Percentiles rank a stretch among this genome's conserved stretches.
phyloP scores from a whole-genome alignment of 2,888 invertebrate species.

The Xanthia icteritia region DNA sequence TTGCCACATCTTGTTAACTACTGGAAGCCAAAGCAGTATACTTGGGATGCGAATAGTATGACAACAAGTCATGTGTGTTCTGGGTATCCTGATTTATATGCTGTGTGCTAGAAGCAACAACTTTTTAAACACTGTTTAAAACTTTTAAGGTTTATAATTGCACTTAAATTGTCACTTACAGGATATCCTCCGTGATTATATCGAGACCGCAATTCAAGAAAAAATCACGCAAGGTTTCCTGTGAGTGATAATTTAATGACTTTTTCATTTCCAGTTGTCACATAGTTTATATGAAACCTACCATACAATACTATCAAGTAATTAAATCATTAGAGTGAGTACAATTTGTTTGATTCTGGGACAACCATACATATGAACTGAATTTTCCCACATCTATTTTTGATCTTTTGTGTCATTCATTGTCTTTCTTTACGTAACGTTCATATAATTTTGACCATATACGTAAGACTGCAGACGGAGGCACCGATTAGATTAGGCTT shows the following conservation, averaged over 20 bases:
- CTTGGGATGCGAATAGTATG: not conserved
- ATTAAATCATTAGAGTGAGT: not conserved
- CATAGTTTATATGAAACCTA: not conserved
- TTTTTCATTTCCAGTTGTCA: not conserved
- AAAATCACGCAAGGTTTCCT: not conserved
- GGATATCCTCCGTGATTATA: not conserved
- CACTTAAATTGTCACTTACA: not conserved
- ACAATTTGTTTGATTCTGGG: conserved; percentile 5
- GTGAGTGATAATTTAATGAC: not conserved
- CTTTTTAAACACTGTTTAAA: not conserved
- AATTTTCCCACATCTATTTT: conserved; percentile 23
- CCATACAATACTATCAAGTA: not conserved
- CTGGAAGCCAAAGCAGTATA: not conserved
- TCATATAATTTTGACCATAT: conserved; percentile 41
- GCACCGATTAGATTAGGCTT: conserved; percentile 3
- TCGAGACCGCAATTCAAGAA: not conserved
- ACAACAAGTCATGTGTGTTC: no score
- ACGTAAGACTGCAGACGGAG: conserved; percentile 5
- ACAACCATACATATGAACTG: not conserved
- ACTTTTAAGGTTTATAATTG: not conserved
- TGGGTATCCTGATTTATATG: not conserved
- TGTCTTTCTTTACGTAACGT: conserved; percentile 37
- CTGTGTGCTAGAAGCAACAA: not conserved
- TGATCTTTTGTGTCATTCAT: conserved; percentile 9
- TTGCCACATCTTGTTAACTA: conserved; percentile 1